A percentile compares a stretch with the other conserved stretches of the same genome.
Evolutionary conservation across 1,140 invertebrate genomes (phyloP).

Genomic region (Nylanderia fulva): DNA sequence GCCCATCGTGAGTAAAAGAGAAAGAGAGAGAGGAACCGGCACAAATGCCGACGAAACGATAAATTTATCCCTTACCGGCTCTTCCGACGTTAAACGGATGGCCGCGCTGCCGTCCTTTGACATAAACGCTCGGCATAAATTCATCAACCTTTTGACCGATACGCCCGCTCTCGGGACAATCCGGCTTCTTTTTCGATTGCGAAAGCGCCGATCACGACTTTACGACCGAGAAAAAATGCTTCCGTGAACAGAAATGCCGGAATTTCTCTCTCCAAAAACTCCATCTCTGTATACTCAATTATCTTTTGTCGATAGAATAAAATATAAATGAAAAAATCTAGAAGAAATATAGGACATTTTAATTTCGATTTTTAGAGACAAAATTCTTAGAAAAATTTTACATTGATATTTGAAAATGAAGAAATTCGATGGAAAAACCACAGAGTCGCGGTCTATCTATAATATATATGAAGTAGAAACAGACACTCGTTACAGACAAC

Average conservation of each 20-base stretch:
- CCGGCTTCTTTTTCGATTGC: slow-evolving; percentile 24
- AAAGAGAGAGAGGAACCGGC: slow-evolving; percentile 34
- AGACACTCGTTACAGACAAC: background rate
- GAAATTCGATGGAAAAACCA: too few species aligned
- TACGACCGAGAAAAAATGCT: background rate
- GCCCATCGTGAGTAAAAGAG: slow-evolving; percentile 58
- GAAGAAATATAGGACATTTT: background rate
- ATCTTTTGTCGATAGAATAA: background rate
- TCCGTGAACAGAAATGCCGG: background rate
- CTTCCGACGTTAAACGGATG: slow-evolving; percentile 82
- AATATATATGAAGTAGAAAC: background rate
- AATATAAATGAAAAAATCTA: background rate
- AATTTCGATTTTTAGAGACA: background rate
- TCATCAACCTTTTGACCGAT: slow-evolving; percentile 74
- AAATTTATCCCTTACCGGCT: slow-evolving; percentile 80
- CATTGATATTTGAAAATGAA: background rate
- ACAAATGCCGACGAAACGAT: slow-evolving; percentile 80
- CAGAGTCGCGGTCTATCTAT: background rate
- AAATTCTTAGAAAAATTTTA: background rate
- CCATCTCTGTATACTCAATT: background rate
- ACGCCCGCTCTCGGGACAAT: slow-evolving; percentile 25
- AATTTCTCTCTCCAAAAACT: slow-evolving; percentile 6
- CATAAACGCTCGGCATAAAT: slow-evolving; percentile 83
- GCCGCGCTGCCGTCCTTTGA: slow-evolving; percentile 78
- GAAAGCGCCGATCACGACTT: background rate